phyloP scores from a whole-genome alignment of 2,797 vertebrate species.

The Botia almorhae region DNA sequence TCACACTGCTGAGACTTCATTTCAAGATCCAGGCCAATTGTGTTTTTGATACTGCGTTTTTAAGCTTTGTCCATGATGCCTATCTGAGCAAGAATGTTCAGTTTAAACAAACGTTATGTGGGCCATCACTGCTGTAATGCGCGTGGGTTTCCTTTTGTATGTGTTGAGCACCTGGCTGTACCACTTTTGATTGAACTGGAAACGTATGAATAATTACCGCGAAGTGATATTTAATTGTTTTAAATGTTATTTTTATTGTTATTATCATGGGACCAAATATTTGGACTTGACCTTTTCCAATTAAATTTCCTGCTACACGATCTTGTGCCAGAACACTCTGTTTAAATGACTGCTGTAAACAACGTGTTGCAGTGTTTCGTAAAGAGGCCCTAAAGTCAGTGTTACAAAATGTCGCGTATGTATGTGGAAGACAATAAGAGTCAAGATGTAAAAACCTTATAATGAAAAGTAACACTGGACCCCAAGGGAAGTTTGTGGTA shows the following conservation, averaged over 20 bases:
- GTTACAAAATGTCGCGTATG: not conserved
- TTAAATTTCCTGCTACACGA: slow-evolving; percentile 61
- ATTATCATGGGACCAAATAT: slow-evolving; percentile 64
- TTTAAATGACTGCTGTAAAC: not conserved
- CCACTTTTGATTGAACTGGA: not conserved
- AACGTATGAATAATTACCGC: slow-evolving; percentile 27
- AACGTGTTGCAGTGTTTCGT: not conserved
- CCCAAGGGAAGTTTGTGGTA: slow-evolving; percentile 64
- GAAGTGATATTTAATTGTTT: slow-evolving; percentile 36
- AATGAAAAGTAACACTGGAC: slow-evolving; percentile 15
- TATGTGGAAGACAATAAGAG: not conserved
- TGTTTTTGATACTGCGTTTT: not conserved
- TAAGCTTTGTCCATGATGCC: not conserved
- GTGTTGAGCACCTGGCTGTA: slow-evolving; percentile 4
- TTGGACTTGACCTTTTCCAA: slow-evolving; percentile 60
- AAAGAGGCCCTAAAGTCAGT: not conserved
- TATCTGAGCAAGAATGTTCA: not conserved
- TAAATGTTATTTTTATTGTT: slow-evolving; percentile 51
- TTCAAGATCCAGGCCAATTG: not conserved
- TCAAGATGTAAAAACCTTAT: not conserved
- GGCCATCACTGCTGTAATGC: slow-evolving; percentile 25
- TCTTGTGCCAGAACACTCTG: not conserved
- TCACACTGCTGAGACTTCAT: slow-evolving; percentile 17
- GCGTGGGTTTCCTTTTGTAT: slow-evolving; percentile 26
- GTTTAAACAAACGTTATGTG: slow-evolving; percentile 3